Evolutionary conservation across 2,888 invertebrate species (phyloP), one percentile per base, ranked within the genome.

Genomic region (Diarsia rubi): DNA sequence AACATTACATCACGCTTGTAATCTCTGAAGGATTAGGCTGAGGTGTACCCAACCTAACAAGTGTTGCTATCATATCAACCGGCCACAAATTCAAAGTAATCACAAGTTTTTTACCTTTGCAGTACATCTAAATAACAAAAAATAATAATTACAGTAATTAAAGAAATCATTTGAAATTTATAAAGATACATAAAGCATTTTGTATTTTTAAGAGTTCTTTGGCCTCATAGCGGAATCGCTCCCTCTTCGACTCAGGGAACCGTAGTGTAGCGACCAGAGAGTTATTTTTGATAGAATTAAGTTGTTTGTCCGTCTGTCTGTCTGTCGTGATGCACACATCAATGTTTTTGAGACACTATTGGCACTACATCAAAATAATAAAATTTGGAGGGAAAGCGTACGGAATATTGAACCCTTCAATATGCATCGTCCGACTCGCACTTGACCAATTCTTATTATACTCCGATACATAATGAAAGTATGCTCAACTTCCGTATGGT

Each of bases 381-480:
- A 27, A 57, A 27, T 27, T 6, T 24, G 6, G 16, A 27, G 27
- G 5, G 1, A n/a, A 16, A 16, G 45, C 16, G 2, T 14, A 14
- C 45, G 45, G 45, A 45, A 45, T 14, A 45, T 3, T 3, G 45
- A n/a, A 24, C n/a, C 12, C 52, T 52, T n/a, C 24, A 24, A 4
- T 24, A 1, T 24, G n/a, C 52, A 14, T 52, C 4, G 3, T 12
- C 12, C n/a, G 21, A n/a, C n/a, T n/a, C 24, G 16, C 16, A 24
- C 16, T 24, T 24, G 12, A 11, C 49, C 49, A 21, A 11, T 9
- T 21, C 49, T 3, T 45, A 14, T 45, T 45, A 16, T 45, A 45
- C 2, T 73, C 16, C 8, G 16, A 44, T 49, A 59, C 21, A 31
- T 59, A 52, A 37, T 45, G 19, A 80, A 59, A 59, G 63, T 44